These are phyloP conservation scores for Hormiphora californensis DNA, from an alignment of 37 sponge, comb jelly and placozoan genomes.

Conservation along the genomic window DNA sequence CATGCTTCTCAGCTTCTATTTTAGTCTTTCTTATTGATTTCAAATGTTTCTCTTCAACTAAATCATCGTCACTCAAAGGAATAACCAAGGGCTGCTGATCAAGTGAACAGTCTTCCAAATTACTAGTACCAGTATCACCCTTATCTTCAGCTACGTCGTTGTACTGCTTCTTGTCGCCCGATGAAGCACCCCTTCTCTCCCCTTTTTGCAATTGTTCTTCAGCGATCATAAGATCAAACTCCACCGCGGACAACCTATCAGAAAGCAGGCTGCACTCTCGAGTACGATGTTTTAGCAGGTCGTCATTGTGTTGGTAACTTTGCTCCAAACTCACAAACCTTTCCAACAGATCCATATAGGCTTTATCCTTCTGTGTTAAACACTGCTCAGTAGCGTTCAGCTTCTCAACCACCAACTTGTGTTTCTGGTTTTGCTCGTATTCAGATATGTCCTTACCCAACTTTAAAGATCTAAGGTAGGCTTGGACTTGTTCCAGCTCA, in stretches of 20 bases:
- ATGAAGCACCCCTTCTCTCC: background rate
- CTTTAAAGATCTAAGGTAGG: slow-evolving; percentile 4
- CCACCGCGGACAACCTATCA: background rate
- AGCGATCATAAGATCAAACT: slow-evolving; percentile 18
- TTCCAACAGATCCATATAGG: slow-evolving; percentile 35
- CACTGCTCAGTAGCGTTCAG: background rate
- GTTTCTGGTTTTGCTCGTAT: background rate
- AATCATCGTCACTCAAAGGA: background rate
- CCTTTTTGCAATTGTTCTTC: background rate
- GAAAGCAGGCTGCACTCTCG: background rate
- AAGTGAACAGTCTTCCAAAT: background rate
- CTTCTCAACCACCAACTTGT: background rate
- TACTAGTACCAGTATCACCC: background rate
- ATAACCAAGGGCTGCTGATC: background rate
- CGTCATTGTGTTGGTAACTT: background rate
- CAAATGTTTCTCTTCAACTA: too few relatives aligned
- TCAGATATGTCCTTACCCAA: background rate
- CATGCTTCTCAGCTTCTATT: background rate
- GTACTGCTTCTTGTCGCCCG: background rate
- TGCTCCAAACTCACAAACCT: slow-evolving; percentile 12
- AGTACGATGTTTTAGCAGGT: background rate
- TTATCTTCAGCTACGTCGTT: background rate
- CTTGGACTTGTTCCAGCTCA: background rate
- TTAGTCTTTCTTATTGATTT: background rate
- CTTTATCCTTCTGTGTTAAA: background rate